These are phyloP conservation scores for Herminia tarsipennalis DNA, from an alignment of 2,888 invertebrate species.

Conservation along the genomic window DNA sequence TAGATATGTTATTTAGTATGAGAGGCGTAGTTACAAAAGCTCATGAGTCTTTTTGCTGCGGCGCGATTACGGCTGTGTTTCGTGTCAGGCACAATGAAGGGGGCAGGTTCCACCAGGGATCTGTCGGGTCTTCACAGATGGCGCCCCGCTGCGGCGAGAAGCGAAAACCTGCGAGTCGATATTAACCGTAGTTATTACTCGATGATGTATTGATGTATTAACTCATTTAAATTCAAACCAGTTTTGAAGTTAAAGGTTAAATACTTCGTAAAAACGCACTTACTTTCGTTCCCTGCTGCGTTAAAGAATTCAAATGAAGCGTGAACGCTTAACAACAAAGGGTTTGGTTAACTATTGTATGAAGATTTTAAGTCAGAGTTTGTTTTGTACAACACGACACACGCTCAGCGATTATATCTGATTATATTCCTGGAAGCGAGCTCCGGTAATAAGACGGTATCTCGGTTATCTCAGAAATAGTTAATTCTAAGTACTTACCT, in stretches of 20 bases:
- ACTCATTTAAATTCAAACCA: constrained; percentile 80
- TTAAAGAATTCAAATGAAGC: constrained; percentile 67
- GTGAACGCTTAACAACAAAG: constrained; percentile 58
- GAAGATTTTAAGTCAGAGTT: constrained; percentile 45
- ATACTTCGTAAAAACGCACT: constrained; percentile 74
- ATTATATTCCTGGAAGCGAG: constrained; percentile 25
- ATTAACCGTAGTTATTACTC: constrained; percentile 64
- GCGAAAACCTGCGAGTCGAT: constrained; percentile 71
- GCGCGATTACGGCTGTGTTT: constrained; percentile 56
- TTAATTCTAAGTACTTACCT: constrained; percentile 31
- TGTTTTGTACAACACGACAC: constrained; percentile 36
- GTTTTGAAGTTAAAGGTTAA: constrained; percentile 77
- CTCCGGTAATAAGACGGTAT: constrained; percentile 27
- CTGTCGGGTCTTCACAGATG: constrained; percentile 66
- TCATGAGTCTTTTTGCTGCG: constrained; percentile 53
- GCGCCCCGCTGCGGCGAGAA: constrained; percentile 72
- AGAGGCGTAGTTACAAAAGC: constrained; percentile 54
- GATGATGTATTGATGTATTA: constrained; percentile 81
- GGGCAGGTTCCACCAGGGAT: constrained; percentile 64
- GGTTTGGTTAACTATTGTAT: constrained; percentile 50
- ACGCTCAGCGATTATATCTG: constrained; percentile 32
- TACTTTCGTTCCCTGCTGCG: constrained; percentile 70
- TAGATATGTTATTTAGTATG: constrained; percentile 43
- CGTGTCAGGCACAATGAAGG: constrained; percentile 60
- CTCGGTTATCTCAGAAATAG: constrained; percentile 34